Conservation (phyloP, 2,113 vertebrate genomes). For the Ursus arctos region DNA sequence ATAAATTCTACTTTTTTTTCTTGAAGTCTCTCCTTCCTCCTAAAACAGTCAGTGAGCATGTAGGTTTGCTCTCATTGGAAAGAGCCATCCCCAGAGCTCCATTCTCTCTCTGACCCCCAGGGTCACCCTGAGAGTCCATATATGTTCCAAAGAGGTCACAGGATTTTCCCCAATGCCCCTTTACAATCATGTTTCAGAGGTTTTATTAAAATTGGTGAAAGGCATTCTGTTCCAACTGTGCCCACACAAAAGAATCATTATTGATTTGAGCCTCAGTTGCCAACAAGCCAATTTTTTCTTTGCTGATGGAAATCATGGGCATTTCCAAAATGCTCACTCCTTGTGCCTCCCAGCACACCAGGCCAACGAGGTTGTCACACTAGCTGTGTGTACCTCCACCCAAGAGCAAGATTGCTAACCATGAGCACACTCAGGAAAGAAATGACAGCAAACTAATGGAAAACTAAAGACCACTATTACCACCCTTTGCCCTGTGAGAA, state of each 20-base stretch:
- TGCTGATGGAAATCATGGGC: constrained; percentile 65
- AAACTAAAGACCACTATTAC: background rate
- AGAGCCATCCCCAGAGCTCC: background rate
- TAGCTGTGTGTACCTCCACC: background rate
- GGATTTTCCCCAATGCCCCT: constrained; percentile 16
- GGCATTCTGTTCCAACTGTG: constrained; percentile 61
- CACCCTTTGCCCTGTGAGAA: background rate
- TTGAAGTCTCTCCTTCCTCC: constrained; percentile 6
- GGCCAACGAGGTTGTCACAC: background rate
- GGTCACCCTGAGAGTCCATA: constrained; percentile 26
- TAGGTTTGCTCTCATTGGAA: background rate
- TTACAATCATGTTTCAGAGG: constrained; percentile 25
- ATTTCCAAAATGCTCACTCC: constrained; percentile 35
- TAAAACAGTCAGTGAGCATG: background rate
- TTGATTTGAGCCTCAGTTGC: constrained; percentile 52
- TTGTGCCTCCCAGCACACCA: background rate
- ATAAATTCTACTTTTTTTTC: background rate
- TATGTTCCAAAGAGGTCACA: constrained; percentile 24
- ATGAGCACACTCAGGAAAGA: background rate
- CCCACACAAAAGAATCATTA: constrained; percentile 74
- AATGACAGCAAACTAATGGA: background rate
- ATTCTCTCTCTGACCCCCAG: background rate
- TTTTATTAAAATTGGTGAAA: constrained; percentile 80
- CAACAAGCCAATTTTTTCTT: constrained; percentile 40
- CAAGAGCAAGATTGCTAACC: background rate